Conservation (phyloP, 2,797 vertebrate genomes). For the Amblyraja radiata region DNA sequence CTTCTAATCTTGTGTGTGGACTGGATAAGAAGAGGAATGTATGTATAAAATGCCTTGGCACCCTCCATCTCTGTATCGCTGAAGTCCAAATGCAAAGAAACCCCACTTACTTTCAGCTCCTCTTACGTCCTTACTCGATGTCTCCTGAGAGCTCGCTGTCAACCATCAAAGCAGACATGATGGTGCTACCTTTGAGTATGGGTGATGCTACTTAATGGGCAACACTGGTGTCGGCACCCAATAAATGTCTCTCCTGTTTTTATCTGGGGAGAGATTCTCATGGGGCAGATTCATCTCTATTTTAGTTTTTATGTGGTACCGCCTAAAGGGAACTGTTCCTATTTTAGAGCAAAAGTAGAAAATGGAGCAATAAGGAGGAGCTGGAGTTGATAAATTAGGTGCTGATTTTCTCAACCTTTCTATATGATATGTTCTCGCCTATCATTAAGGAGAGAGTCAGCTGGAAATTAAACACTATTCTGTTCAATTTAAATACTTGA, state of each 20-base stretch:
- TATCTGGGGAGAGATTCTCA: too few species aligned
- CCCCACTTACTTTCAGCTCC: too few species aligned
- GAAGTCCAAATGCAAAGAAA: too few species aligned
- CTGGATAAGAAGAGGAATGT: too few species aligned
- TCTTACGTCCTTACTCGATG: too few species aligned
- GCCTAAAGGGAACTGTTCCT: not conserved
- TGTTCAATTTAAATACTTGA: not conserved
- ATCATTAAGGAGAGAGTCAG: not conserved
- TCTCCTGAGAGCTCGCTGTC: not conserved
- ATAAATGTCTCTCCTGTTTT: too few species aligned
- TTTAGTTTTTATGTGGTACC: not conserved
- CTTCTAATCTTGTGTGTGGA: too few species aligned
- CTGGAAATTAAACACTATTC: not conserved
- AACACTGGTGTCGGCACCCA: too few species aligned
- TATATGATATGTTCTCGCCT: not conserved
- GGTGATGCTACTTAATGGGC: too few species aligned
- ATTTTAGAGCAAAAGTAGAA: not conserved
- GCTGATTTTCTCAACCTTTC: not conserved
- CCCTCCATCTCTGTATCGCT: too few species aligned
- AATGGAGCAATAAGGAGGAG: not conserved
- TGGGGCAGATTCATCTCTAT: not conserved
- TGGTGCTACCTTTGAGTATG: not conserved
- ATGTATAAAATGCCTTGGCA: too few species aligned
- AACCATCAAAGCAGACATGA: not conserved
- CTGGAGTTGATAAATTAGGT: not conserved